Conservation (phyloP, 2,888 invertebrate genomes). For the Chaetogeoica ovagalla region DNA sequence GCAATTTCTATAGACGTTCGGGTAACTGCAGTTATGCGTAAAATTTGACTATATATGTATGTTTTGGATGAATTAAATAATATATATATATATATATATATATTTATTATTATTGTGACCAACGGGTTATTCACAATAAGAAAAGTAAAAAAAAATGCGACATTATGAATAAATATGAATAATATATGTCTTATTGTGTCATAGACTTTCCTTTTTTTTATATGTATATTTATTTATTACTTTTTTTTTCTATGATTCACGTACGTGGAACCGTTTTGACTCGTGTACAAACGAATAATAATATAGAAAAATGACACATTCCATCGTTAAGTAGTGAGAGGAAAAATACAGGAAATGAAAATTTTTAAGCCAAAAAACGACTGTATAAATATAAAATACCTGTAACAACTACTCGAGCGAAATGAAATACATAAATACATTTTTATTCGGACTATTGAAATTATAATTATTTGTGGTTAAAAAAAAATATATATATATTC, state of each 20-base stretch:
- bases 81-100: too few species aligned
- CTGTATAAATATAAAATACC: background rate
- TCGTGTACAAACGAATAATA: background rate
- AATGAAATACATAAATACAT: too few species aligned
- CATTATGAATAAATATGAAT: conserved; percentile 39
- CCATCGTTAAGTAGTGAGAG: conserved; percentile 5
- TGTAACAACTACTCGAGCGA: background rate
- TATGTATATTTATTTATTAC: too few species aligned
- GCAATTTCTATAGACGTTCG: conserved; percentile 29
- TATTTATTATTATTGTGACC: conserved; percentile 16
- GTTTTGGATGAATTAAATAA: conserved; percentile 26
- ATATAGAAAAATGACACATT: conserved; percentile 32
- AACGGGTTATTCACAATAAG: conserved; percentile 15
- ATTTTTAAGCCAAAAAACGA: conserved; percentile 10
- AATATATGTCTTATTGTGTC: conserved; percentile 36
- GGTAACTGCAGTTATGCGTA: background rate
- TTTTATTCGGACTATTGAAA: too few species aligned
- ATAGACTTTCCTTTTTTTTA: conserved; percentile 43
- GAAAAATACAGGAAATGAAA: conserved; percentile 45
- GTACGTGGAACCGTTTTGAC: conserved; percentile 27
- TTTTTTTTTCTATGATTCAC: conserved; percentile 18
- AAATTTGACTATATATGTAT: background rate
- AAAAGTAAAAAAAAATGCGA: conserved; percentile 27
- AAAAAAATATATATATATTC: too few species aligned
- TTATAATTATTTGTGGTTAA: too few species aligned